Percentiles rank a stretch among this genome's conserved stretches.
phyloP scores from a whole-genome alignment of 2,797 vertebrate species.

The Margarornis squamiger region DNA sequence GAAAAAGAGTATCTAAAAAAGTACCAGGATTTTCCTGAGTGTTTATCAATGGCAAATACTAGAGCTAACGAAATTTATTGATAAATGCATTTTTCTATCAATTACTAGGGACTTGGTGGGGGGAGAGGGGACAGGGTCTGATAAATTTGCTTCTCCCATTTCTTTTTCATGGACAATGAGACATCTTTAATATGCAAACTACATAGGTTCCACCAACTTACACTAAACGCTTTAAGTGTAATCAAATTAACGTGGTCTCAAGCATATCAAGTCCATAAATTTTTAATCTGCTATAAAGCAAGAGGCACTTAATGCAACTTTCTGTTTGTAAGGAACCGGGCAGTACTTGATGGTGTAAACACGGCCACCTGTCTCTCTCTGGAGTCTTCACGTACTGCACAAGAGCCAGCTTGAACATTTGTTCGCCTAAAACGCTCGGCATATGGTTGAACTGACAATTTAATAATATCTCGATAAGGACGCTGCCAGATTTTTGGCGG shows the following conservation, averaged over 20 bases:
- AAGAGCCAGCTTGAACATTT: slow-evolving; percentile 38
- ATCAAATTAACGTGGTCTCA: slow-evolving; percentile 27
- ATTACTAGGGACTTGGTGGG: background rate
- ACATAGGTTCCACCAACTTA: background rate
- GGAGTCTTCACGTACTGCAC: background rate
- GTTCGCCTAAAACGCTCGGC: slow-evolving; percentile 45
- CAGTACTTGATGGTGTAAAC: slow-evolving; percentile 50
- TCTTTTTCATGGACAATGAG: background rate
- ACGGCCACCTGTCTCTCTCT: slow-evolving; percentile 39
- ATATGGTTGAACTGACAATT: slow-evolving; percentile 68
- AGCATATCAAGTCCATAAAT: background rate
- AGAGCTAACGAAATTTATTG: background rate
- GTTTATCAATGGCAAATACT: background rate
- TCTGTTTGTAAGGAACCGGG: slow-evolving; percentile 24
- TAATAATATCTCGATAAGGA: slow-evolving; percentile 61
- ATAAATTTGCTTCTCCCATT: background rate
- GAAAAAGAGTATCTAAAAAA: background rate
- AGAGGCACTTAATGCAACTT: slow-evolving; percentile 32
- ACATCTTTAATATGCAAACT: background rate
- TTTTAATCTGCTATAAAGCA: slow-evolving; percentile 22
- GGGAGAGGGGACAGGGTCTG: fast-evolving
- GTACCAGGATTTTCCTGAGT: background rate
- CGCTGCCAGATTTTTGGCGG: slow-evolving; percentile 57
- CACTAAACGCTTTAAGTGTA: background rate
- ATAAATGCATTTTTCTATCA: background rate